These are phyloP conservation scores for Eledona agricola DNA, from an alignment of 2,888 invertebrate species.

Conservation along the genomic window DNA sequence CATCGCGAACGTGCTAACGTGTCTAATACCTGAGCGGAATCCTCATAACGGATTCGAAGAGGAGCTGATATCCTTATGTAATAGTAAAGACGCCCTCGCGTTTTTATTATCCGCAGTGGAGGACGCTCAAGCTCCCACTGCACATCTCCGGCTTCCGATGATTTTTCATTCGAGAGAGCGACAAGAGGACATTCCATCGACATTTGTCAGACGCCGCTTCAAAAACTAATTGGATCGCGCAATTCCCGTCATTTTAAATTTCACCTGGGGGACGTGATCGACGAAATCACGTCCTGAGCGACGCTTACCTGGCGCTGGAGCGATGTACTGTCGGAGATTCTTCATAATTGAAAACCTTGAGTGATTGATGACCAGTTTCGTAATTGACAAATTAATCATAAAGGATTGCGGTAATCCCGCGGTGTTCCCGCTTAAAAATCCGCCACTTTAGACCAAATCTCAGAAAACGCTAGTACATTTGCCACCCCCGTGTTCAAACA, in stretches of 20 bases:
- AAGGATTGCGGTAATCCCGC: no score
- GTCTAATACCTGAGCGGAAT: slow-evolving; percentile 35
- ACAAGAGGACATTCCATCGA: slow-evolving; percentile 9
- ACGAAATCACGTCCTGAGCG: no score
- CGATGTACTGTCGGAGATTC: no score
- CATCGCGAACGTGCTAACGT: slow-evolving; percentile 40
- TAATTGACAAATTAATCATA: no score
- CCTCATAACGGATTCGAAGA: slow-evolving; percentile 16
- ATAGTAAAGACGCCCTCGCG: slow-evolving; percentile 12
- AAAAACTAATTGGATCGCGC: background rate
- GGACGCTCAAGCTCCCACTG: slow-evolving; percentile 10
- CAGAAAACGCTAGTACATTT: no score
- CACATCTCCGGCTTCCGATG: slow-evolving; percentile 13
- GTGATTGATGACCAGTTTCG: no score
- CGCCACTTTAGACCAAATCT: no score
- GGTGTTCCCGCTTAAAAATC: no score
- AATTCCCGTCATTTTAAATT: background rate
- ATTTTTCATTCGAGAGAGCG: slow-evolving; percentile 16
- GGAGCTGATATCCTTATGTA: slow-evolving; percentile 6
- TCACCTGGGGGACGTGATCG: no score
- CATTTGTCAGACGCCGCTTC: slow-evolving; percentile 1
- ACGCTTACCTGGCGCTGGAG: no score
- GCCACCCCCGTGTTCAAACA: background rate
- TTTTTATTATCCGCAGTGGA: slow-evolving; percentile 12
- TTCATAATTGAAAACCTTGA: no score